Conservation (phyloP, 2,888 invertebrate genomes). For the Sesia apiformis region DNA sequence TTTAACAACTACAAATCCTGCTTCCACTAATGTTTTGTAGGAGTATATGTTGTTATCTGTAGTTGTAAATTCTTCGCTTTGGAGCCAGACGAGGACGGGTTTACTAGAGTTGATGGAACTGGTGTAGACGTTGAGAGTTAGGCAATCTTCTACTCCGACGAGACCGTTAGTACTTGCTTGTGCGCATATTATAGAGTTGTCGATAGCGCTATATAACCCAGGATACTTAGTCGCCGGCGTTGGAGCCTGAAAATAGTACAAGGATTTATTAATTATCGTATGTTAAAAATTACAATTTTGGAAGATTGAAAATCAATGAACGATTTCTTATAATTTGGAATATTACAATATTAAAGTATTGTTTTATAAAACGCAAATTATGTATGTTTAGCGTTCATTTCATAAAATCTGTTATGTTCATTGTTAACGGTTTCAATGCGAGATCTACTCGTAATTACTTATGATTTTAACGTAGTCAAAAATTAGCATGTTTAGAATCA, state of each 20-base stretch:
- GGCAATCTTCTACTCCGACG: conserved; percentile 52
- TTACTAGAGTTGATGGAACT: conserved; percentile 31
- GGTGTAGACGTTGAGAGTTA: conserved; percentile 46
- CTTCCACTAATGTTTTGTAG: conserved; percentile 76
- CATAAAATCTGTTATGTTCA: no score
- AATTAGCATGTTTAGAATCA: no score
- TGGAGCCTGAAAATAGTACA: conserved; percentile 28
- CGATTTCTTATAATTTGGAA: no score
- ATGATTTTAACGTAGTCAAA: no score
- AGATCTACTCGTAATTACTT: no score
- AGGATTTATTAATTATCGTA: background rate
- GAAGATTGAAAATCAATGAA: no score
- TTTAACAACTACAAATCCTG: conserved; percentile 77
- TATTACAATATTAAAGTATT: no score
- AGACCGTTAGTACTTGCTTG: conserved; percentile 44
- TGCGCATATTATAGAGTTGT: conserved; percentile 36
- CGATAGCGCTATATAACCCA: conserved; percentile 29
- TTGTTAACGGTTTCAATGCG: no score
- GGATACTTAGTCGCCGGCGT: conserved; percentile 23
- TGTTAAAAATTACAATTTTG: no score
- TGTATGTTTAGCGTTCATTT: no score
- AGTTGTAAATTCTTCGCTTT: conserved; percentile 43
- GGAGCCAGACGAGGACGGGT: conserved; percentile 56
- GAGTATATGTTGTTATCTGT: conserved; percentile 26
- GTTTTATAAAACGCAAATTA: no score